Evolutionary conservation across 1,140 invertebrate species (phyloP).

Genomic region (Drosophila grimshawi): DNA sequence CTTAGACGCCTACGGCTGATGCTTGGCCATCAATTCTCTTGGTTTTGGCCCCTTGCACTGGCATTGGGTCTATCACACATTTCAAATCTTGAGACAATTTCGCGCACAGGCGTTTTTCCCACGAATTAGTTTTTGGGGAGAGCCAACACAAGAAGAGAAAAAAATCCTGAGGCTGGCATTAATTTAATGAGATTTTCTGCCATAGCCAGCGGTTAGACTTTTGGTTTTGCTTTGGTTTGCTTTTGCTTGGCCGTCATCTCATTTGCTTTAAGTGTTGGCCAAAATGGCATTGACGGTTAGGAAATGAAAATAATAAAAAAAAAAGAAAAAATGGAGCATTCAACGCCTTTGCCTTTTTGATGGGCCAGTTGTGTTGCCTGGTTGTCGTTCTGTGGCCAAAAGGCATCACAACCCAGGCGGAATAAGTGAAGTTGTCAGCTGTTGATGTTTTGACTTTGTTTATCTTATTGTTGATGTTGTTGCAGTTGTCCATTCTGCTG

Average conservation of each 20-base stretch:
- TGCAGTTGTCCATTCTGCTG: conserved; percentile 17
- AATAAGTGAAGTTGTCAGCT: conserved; percentile 81
- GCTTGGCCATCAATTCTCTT: conserved; percentile 14
- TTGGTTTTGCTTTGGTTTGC: conserved; percentile 53
- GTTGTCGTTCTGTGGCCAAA: conserved; percentile 53
- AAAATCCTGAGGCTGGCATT: conserved; percentile 77
- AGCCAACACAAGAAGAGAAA: background rate
- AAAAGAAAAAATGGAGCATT: conserved; percentile 49
- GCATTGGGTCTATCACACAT: conserved; percentile 48
- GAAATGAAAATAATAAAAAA: conserved; percentile 18
- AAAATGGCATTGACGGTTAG: conserved; percentile 49
- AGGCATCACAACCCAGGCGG: conserved; percentile 70
- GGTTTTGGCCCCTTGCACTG: background rate
- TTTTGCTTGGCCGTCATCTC: conserved; percentile 36
- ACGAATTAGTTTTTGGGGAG: conserved; percentile 51
- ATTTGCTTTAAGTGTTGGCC: conserved; percentile 64
- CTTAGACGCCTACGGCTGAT: conserved; percentile 15
- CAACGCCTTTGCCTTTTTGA: conserved; percentile 63
- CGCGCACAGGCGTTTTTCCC: conserved; percentile 55
- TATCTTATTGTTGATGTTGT: conserved; percentile 12
- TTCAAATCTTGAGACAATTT: conserved; percentile 60
- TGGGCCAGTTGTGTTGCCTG: conserved; percentile 27
- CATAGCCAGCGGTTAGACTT: conserved; percentile 54
- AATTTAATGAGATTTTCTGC: conserved; percentile 78
- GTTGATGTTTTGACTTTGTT: conserved; percentile 63